A percentile compares a stretch with the other conserved stretches of the same genome.
phyloP scores from a whole-genome alignment of 2,113 vertebrate species.

The Collichthys lucidus region DNA sequence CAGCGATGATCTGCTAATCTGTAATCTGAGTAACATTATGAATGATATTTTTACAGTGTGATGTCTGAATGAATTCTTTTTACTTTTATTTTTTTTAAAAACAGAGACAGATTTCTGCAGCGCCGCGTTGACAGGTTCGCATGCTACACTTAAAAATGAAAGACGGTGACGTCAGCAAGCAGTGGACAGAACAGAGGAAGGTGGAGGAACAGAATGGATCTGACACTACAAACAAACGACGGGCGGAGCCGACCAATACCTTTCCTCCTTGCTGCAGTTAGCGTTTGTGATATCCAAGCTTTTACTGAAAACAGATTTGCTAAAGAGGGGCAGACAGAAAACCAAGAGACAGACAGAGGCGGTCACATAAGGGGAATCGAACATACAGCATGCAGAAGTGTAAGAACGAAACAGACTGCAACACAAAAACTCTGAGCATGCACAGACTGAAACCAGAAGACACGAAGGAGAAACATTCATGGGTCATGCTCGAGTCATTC shows the following conservation, averaged over 20 bases:
- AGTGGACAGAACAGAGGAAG: not conserved
- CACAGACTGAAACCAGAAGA: slow-evolving; percentile 3
- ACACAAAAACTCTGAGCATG: slow-evolving; percentile 17
- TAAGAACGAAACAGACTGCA: not conserved
- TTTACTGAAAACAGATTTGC: slow-evolving; percentile 93
- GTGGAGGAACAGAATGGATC: slow-evolving; percentile 23
- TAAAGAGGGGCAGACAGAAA: slow-evolving; percentile 73
- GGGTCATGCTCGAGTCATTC: slow-evolving; percentile 50
- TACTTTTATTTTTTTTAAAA: not conserved
- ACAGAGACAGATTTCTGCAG: not conserved
- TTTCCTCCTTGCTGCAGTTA: slow-evolving; percentile 98
- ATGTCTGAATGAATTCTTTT: not conserved
- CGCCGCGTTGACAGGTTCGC: not conserved
- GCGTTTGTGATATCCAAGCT: slow-evolving; percentile 99
- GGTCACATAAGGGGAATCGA: slow-evolving; percentile 64
- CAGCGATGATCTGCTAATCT: too few species aligned
- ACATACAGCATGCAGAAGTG: slow-evolving; percentile 52
- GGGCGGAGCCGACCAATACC: slow-evolving; percentile 84
- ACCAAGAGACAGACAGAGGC: slow-evolving; percentile 74
- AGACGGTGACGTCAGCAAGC: not conserved
- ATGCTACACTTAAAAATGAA: slow-evolving; percentile 13
- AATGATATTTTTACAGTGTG: not conserved
- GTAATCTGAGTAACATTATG: too few species aligned
- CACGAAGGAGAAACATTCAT: slow-evolving; percentile 20
- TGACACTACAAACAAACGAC: too few species aligned